A percentile compares a stretch with the other conserved stretches of the same genome.
Evolutionary conservation across 2,113 vertebrate species (phyloP).

Genomic region (Coptodon rendalli): DNA sequence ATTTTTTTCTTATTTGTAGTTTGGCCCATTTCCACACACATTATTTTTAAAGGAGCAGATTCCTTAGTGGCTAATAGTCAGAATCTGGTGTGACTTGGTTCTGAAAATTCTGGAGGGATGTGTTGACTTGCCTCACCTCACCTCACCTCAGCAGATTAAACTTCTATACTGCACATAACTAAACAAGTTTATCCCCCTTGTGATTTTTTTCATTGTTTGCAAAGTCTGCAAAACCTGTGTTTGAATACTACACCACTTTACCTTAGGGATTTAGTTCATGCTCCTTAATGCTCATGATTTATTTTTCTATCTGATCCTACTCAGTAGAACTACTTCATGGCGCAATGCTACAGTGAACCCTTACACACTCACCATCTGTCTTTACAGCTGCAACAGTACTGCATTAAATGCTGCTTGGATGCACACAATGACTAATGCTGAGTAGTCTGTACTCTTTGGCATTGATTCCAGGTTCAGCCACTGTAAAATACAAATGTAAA

Average conservation of each 20-base stretch:
- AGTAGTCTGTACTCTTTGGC: background rate
- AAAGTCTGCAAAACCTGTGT: constrained; percentile 25
- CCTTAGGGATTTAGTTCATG: constrained; percentile 31
- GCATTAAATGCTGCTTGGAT: constrained; percentile 11
- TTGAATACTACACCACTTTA: constrained; percentile 12
- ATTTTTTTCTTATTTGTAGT: background rate
- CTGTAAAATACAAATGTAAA: background rate
- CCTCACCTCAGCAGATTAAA: background rate
- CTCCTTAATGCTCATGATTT: constrained; percentile 51
- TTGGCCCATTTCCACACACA: background rate
- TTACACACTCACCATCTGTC: constrained; percentile 39
- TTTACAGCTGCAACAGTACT: constrained; percentile 41
- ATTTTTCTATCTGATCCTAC: constrained; percentile 48
- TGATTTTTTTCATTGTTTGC: constrained; percentile 20
- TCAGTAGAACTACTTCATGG: constrained; percentile 28
- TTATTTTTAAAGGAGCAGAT: background rate
- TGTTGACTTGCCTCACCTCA: background rate
- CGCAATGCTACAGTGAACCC: constrained; percentile 35
- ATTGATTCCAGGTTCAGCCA: background rate
- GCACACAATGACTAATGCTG: constrained; percentile 5
- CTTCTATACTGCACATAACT: background rate
- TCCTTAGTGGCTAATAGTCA: background rate
- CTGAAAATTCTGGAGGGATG: background rate
- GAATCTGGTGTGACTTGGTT: background rate
- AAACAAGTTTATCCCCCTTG: background rate